Evolutionary conservation across 2,888 invertebrate species (phyloP).

Genomic region (Salticus scenicus): DNA sequence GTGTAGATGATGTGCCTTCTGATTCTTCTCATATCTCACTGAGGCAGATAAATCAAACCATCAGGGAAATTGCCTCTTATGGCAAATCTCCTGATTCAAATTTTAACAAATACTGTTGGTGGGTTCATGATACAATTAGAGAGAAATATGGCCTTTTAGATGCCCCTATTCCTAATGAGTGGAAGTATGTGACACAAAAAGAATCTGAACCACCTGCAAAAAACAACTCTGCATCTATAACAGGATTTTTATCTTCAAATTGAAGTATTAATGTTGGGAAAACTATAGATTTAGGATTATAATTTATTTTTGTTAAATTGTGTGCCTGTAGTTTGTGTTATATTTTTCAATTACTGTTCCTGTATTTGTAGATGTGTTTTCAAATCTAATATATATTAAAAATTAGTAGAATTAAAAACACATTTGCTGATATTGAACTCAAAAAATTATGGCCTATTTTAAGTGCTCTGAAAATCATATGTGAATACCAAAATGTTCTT

Average conservation of each 20-base stretch:
- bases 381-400: too few relatives aligned
- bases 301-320: not conserved
- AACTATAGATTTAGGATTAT: not conserved
- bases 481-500: too few relatives aligned
- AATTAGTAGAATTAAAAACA: too few relatives aligned
- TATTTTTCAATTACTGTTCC: too few relatives aligned
- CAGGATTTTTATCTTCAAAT: slow-evolving; percentile 26
- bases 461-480: too few relatives aligned
- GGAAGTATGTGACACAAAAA: slow-evolving; percentile 77
- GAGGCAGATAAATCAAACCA: slow-evolving; percentile 72
- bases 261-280: not conserved
- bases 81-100: slow-evolving; percentile 79
- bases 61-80: slow-evolving; percentile 81
- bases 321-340: too few relatives aligned
- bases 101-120: slow-evolving; percentile 82
- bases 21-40: slow-evolving; percentile 44
- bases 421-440: too few relatives aligned
- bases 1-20: not conserved
- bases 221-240: slow-evolving; percentile 33
- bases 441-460: too few relatives aligned
- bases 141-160: slow-evolving; percentile 79
- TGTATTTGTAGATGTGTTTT: too few relatives aligned
- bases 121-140: slow-evolving; percentile 79
- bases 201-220: slow-evolving; percentile 16
- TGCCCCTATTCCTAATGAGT: slow-evolving; percentile 79